A percentile compares a stretch with the other conserved stretches of the same genome.
Evolutionary conservation across 2,113 vertebrate species (phyloP).

Genomic region (Uropsilus gracilis): DNA sequence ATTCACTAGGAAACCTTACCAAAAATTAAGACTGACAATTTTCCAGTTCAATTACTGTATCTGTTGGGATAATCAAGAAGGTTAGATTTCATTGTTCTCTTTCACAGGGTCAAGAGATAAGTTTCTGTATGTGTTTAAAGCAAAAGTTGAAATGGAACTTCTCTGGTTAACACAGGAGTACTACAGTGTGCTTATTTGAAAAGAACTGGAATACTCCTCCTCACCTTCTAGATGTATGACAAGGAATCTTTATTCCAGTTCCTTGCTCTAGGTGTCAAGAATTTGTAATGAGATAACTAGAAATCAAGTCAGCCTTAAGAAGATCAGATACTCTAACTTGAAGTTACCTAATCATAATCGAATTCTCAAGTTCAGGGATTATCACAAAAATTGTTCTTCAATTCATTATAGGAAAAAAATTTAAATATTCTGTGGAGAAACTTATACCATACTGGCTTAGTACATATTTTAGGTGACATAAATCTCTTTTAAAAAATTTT

Average conservation of each 20-base stretch:
- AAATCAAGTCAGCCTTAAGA: background rate
- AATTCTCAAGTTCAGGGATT: background rate
- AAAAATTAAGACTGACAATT: background rate
- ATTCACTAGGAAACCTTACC: no score
- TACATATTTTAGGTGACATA: no score
- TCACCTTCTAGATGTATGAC: fast-evolving
- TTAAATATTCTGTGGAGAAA: background rate
- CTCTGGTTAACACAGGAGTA: background rate
- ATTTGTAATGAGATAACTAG: background rate
- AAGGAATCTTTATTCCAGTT: background rate
- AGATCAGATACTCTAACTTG: background rate
- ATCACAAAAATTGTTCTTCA: background rate
- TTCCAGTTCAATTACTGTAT: background rate
- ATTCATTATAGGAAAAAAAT: background rate
- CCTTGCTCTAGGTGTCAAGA: background rate
- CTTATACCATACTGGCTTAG: background rate
- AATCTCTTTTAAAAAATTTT: no score
- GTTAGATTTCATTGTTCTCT: background rate
- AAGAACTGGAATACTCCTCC: background rate
- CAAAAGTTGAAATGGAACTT: background rate
- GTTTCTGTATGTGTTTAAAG: background rate
- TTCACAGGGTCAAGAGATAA: fast-evolving
- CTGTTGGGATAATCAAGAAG: background rate
- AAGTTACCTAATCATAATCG: background rate
- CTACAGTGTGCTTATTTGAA: background rate